These are phyloP conservation scores for Cerceris rybyensis DNA, from an alignment of 2,888 invertebrate species.

Conservation along the genomic window DNA sequence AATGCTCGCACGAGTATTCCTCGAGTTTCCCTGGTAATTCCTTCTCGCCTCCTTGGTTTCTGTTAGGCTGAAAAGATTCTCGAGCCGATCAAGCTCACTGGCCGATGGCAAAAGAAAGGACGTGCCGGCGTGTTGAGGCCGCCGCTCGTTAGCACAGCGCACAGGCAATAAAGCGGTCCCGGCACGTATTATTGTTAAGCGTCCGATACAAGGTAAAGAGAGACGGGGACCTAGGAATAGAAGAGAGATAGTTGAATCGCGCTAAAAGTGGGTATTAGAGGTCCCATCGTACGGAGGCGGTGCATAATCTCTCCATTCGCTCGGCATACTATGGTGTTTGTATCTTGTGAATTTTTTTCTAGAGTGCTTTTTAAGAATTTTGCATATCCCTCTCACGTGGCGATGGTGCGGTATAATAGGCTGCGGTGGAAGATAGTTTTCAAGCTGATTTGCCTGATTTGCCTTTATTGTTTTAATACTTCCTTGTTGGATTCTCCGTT, in stretches of 20 bases:
- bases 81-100: constrained; percentile 52
- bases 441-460: no score
- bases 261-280: constrained; percentile 63
- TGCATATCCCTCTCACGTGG: no score
- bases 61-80: constrained; percentile 48
- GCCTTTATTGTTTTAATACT: no score
- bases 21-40: constrained; percentile 51
- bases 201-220: constrained; percentile 41
- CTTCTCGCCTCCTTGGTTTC: constrained; percentile 52
- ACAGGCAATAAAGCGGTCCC: constrained; percentile 61
- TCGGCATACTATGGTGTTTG: constrained; percentile 26
- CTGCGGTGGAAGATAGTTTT: no score
- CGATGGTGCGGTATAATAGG: no score
- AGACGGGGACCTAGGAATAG: constrained; percentile 16
- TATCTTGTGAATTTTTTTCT: constrained; percentile 5
- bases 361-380: no score
- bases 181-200: constrained; percentile 71
- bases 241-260: constrained; percentile 45
- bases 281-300: constrained; percentile 50
- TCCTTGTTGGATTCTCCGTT: no score
- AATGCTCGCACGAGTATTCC: neutral
- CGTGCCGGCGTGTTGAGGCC: constrained; percentile 50
- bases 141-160: constrained; percentile 67
- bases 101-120: constrained; percentile 60
- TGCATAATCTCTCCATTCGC: constrained; percentile 65